A percentile compares a stretch with the other conserved stretches of the same genome.
Evolutionary conservation across 2,113 vertebrate genomes (phyloP).

Genomic region (Nesospiza acunhae): DNA sequence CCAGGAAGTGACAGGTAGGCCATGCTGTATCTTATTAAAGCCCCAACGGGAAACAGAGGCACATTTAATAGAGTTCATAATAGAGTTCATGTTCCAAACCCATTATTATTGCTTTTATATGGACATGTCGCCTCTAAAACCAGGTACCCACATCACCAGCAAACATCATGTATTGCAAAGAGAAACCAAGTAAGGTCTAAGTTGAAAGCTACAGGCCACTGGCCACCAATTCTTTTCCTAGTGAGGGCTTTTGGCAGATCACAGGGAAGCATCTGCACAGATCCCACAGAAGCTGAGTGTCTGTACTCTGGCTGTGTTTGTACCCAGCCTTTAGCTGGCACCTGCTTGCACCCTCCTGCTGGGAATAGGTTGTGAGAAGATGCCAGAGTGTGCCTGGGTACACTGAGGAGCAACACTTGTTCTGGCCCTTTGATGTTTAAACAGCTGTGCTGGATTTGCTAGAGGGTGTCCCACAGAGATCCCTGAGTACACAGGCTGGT

Average conservation of each 20-base stretch:
- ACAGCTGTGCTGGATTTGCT: conserved; percentile 29
- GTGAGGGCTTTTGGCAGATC: not conserved
- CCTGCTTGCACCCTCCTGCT: not conserved
- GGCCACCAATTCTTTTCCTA: not conserved
- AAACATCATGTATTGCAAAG: not conserved
- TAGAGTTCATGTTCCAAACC: not conserved
- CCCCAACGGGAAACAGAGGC: fast-evolving
- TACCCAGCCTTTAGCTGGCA: not conserved
- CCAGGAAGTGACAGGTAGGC: not conserved
- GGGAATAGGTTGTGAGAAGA: not conserved
- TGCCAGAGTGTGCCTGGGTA: not conserved
- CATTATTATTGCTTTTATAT: not conserved
- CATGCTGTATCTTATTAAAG: not conserved
- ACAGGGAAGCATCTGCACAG: not conserved
- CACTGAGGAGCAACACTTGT: not conserved
- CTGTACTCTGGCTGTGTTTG: not conserved
- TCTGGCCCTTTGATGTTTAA: not conserved
- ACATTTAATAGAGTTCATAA: not conserved
- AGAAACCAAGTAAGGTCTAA: not conserved
- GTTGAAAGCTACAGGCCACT: not conserved
- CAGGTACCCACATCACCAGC: not conserved
- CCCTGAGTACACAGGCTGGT: not conserved
- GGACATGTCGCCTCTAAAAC: not conserved
- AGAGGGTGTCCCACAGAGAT: not conserved
- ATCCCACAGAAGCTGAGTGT: not conserved